Conservation (phyloP, 2,113 vertebrate genomes). For the Haliaeetus leucogaster region DNA sequence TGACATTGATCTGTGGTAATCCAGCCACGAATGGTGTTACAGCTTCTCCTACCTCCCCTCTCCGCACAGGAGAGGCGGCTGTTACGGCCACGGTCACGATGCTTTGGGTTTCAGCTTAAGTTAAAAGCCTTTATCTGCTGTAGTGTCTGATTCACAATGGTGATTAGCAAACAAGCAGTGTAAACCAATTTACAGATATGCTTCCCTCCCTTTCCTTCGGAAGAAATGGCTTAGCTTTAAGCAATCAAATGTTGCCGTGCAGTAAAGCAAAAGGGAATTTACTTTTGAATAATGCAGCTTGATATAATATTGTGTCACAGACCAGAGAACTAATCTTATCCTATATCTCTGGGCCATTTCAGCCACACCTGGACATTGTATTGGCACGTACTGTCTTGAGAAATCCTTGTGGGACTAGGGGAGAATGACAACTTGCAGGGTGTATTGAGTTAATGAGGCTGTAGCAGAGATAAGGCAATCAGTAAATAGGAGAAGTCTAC, state of each 20-base stretch:
- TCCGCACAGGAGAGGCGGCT: background rate
- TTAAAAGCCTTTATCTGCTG: background rate
- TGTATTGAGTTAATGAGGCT: background rate
- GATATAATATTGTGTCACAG: background rate
- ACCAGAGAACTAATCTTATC: background rate
- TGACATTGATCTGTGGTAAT: background rate
- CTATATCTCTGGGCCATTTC: background rate
- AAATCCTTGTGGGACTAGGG: background rate
- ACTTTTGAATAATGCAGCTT: background rate
- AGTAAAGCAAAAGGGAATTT: background rate
- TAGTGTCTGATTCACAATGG: background rate
- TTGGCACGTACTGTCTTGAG: background rate
- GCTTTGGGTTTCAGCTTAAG: background rate
- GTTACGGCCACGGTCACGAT: rapidly evolving
- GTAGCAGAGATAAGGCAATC: background rate
- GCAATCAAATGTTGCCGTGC: rapidly evolving
- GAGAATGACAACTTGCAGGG: background rate
- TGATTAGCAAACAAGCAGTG: background rate
- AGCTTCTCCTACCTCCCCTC: background rate
- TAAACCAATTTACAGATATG: background rate
- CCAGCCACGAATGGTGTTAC: background rate
- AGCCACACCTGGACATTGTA: background rate
- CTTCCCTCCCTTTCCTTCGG: background rate
- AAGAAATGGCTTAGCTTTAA: background rate
- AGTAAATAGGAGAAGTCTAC: background rate